These are phyloP conservation scores for Drosophila neonasuta DNA, from an alignment of 2,888 invertebrate genomes.

Conservation along the genomic window DNA sequence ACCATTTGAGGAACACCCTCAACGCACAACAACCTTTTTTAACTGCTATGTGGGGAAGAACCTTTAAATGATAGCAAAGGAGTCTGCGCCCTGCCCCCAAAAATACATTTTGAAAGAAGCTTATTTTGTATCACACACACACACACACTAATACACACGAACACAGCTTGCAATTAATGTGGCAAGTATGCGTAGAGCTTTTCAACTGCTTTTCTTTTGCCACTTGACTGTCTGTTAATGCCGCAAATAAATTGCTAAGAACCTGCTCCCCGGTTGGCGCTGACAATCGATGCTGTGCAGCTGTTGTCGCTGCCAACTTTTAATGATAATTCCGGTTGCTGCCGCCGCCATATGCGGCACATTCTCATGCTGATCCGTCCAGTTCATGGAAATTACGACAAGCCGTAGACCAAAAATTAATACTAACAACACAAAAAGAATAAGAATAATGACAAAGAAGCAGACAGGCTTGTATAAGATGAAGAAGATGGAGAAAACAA, in stretches of 20 bases:
- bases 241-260: conserved; percentile 63
- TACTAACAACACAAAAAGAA: conserved; percentile 42
- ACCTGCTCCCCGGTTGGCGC: neutral
- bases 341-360: conserved; percentile 51
- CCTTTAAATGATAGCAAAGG: conserved; percentile 29
- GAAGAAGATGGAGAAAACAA: neutral
- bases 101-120: conserved; percentile 26
- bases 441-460: conserved; percentile 18
- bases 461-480: neutral
- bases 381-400: conserved; percentile 56
- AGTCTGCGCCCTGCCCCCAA: conserved; percentile 1
- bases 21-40: conserved; percentile 11
- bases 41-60: neutral
- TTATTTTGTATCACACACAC: conserved; percentile 18
- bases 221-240: conserved; percentile 72
- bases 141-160: conserved; percentile 6
- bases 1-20: conserved; percentile 8
- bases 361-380: conserved; percentile 32
- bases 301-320: conserved; percentile 70
- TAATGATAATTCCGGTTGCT: conserved; percentile 65
- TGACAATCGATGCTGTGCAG: conserved; percentile 66
- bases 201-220: conserved; percentile 50
- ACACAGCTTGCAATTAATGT: conserved; percentile 62
- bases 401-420: conserved; percentile 52
- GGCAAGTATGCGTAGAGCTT: conserved; percentile 58